Conservation (phyloP, 2,888 invertebrate genomes). For the Leptopterna dolabrata region DNA sequence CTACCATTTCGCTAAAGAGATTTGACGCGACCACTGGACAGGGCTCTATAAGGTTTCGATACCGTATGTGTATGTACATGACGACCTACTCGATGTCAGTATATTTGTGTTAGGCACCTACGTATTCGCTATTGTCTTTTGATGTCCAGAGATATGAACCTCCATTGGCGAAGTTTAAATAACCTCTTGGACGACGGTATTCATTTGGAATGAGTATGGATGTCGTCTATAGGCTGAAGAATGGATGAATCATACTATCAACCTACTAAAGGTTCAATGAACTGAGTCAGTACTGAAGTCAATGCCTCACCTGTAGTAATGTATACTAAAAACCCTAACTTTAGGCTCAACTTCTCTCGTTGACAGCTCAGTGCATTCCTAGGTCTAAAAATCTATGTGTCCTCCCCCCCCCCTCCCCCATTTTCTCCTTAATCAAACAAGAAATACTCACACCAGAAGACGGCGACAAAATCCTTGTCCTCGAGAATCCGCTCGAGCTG, state of each 20-base stretch:
- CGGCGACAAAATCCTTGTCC: conserved; percentile 94
- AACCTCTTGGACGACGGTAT: too few relatives aligned
- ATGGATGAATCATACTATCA: background rate
- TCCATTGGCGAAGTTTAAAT: too few relatives aligned
- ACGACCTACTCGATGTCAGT: background rate
- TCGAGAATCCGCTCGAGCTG: conserved; percentile 89
- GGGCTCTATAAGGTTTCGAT: background rate
- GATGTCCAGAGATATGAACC: too few relatives aligned
- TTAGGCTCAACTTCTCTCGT: too few relatives aligned
- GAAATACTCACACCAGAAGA: conserved; percentile 91
- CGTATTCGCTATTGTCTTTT: background rate
- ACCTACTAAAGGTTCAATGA: background rate
- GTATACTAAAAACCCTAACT: background rate
- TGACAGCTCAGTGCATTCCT: too few relatives aligned
- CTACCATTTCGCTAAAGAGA: background rate
- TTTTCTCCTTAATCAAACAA: background rate
- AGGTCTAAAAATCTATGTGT: too few relatives aligned
- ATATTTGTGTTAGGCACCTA: background rate
- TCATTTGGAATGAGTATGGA: too few relatives aligned
- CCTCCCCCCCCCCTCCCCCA: too few relatives aligned
- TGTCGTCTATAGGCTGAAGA: background rate
- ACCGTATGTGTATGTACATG: background rate
- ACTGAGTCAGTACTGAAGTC: background rate
- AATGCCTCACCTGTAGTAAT: too few relatives aligned
- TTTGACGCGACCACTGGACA: background rate